Base-by-base conservation (phyloP, 2,888 invertebrate genomes). In the Phengaris alcon region DNA sequence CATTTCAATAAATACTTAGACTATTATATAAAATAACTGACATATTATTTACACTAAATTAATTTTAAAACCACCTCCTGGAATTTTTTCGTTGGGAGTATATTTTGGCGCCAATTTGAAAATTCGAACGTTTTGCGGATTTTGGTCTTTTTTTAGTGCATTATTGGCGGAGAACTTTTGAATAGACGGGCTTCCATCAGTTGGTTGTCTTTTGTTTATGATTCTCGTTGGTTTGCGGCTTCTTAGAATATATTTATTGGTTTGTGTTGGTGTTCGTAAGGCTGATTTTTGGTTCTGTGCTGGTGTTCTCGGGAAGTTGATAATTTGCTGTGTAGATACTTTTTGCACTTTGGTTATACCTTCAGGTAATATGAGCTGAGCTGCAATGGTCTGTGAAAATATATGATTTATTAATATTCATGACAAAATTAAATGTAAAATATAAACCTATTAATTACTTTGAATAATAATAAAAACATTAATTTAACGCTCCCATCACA, bases 181-280 rank as follows among this genome's bases (percentile, higher is more conserved):
- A 0, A 87, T 76, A 0, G 86, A 87, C 0, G 85, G 82, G 82
- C 72, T 82, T 85, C 3, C 86, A 0, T 85, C 84, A 77, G 86
- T 79, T 15, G 80, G 80, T 10, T 83, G 80, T 35, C 83, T 80
- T 77, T 82, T 82, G 22, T 78, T 80, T 9, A 77, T 64, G 10
- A 64, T 73, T 52, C 75, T 76, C 4, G 79, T 75, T 74, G 57
- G 77, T 48, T 77, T 76, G 1, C 85, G 82, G 54, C 81, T 82
- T 76, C 83, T 82, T 0, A 85, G 81, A 44, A 82, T 81, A 10
- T 7, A 87, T 76, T 12, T 80, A 74, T 74, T 80, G 76, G 5
- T 85, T 59, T 86, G 84, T 0, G 78, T 77, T 1, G 83, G 80
- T 48, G 78, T 73, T 4, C 79, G 77, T 12, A 76, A 75, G 6